Evolutionary conservation across 2,888 invertebrate genomes (phyloP), one percentile per base, ranked within the genome.

Genomic region (Scaeva pyrastri): DNA sequence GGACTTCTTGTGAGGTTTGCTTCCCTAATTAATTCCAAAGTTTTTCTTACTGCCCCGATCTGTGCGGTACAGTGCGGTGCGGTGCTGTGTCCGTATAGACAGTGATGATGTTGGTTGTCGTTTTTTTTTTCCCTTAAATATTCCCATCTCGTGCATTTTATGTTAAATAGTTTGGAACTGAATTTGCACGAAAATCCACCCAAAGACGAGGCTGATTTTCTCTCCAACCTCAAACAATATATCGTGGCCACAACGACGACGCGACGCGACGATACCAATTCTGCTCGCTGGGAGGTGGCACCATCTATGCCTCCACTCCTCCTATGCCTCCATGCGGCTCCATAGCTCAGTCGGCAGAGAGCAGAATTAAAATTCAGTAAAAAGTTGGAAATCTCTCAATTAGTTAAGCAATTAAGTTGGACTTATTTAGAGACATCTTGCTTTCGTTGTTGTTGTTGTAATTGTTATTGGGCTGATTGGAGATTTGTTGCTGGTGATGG

Each of bases 361-460:
- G 31, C 5, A 31, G 14, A 72, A 86, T 86, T 86, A 86, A 86
- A 70, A 86, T 86, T 86, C 86, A 82, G 86, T 82, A 87, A 88
- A 88, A 90, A 89, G 85, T 88, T 88, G 89, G 90, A 91, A 91
- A 91, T 91, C 91, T 91, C 91, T 91, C 91, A 91, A 91, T 91
- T 91, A 91, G 91, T 92, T 91, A 90, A 91, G 90, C 92, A 91
- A 91, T 91, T 92, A 91, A 91, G 91, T 91, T 91, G 90, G 90
- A 86, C 82, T 86, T 86, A 86, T 82, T 82, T 86, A 82, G 86
- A 86, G 86, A 78, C 77, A 78, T 86, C 74, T 86, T 43, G 48
- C 75, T 48, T 66, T 71, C 36, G 80, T 48, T 45, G 19, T 68
- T 79, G 75, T 81, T 76, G 39, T 58, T 84, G 75, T 60, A 72